Base-by-base conservation (phyloP, 1,140 invertebrate genomes). In the Planococcus citri region DNA sequence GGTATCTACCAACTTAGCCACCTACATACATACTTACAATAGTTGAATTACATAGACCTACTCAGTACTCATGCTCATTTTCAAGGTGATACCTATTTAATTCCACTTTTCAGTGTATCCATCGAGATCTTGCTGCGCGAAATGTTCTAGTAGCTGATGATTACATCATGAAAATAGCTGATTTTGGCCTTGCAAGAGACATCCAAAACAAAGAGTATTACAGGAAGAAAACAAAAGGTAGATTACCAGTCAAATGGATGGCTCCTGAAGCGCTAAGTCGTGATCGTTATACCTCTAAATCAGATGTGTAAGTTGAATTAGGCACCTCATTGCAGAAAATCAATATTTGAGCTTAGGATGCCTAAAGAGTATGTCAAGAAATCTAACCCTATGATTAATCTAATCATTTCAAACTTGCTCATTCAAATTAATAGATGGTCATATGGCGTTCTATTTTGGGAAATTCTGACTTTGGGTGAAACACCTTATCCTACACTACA, bases 181-280 rank as follows among this genome's bases (percentile, higher is more conserved):
- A 98, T 79, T 99, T 99, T 80, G 97, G 97, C 1, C 82, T 99
- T n/a, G 95, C 97, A 0, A 83, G 96, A 74, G 95, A 98, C 77
- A 88, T 99, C 27, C 88, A 94, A 75, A 88, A 88, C 71, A 88
- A 94, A 73, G 94, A 98, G 75, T 98, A 98, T 78, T 99, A 99
- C 78, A 87, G 93, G 70, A 98, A 98, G 80, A 95, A 88, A 69
- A 96, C 93, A 20, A 94, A 97, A 78, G 94, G 94, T 22, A 83
- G 92, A 33, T 78, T 98, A 71, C 95, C 95, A 4, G 92, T 99
- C 1, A 97, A 98, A 80, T 99, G 97, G 97, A 99, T 99, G 97
- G 95, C 97, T 0, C 95, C 95, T 0, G 97, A 99, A 79, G 94
- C 96, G 0, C 79, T 99, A 6, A 95, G 94, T 76, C 90, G 95